phyloP scores from a whole-genome alignment of 2,888 invertebrate species.

The Nephrotoma guestfalica region DNA sequence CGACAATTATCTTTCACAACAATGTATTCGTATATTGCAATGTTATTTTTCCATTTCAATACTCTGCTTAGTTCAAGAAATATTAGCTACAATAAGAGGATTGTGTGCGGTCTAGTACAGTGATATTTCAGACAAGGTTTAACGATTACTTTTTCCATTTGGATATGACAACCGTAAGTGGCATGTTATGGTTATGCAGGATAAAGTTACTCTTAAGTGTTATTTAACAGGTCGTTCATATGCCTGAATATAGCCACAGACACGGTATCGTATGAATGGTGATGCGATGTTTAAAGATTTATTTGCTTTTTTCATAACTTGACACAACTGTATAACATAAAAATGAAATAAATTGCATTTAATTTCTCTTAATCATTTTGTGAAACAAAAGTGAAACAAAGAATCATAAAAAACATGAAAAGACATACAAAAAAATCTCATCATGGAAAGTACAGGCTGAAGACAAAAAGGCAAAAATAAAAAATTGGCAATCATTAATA shows the following conservation, averaged over 20 bases:
- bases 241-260: neutral
- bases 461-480: neutral
- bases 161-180: neutral
- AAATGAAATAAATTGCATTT: neutral
- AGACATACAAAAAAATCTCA: neutral
- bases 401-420: neutral
- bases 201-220: neutral
- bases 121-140: neutral
- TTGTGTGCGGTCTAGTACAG: neutral
- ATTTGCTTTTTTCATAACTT: neutral
- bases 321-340: neutral
- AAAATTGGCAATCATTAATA: neutral
- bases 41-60: neutral
- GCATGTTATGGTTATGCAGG: neutral
- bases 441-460: neutral
- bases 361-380: neutral
- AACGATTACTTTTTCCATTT: neutral
- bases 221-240: neutral
- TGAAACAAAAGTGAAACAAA: neutral
- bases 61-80: neutral
- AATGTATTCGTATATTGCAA: neutral
- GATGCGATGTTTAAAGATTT: neutral
- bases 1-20: neutral
- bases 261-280: neutral
- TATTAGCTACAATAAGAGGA: neutral